Conservation (phyloP, 2,113 vertebrate genomes). For the Campylomormyrus numenius region DNA sequence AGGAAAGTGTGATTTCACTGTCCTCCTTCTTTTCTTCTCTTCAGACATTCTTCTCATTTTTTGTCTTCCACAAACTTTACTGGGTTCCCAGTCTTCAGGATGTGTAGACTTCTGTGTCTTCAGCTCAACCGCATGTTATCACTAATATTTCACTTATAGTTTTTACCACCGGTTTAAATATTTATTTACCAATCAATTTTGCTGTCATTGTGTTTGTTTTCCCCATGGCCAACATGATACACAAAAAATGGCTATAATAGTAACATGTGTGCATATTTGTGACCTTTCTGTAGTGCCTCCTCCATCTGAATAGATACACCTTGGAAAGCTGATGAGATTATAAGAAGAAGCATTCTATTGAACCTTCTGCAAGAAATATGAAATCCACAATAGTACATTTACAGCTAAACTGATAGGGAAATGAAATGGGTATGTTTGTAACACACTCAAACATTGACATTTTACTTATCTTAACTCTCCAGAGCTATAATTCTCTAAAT, state of each 20-base stretch:
- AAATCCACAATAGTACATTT: neutral
- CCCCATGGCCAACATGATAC: neutral
- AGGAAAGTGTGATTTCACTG: neutral
- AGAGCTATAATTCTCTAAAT: neutral
- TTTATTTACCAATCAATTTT: neutral
- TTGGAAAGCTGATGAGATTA: neutral
- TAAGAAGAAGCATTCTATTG: neutral
- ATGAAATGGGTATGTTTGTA: neutral
- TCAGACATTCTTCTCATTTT: neutral
- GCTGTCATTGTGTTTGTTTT: neutral
- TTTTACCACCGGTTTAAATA: neutral
- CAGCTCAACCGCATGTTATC: neutral
- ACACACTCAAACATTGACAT: constrained; percentile 8
- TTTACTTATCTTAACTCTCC: neutral
- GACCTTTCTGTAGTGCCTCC: neutral
- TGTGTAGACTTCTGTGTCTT: neutral
- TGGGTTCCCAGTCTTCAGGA: neutral
- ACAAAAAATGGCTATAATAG: neutral
- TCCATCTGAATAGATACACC: neutral
- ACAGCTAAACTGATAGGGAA: neutral
- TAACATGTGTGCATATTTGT: neutral
- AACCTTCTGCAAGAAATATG: neutral
- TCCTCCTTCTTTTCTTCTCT: neutral
- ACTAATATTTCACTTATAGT: neutral
- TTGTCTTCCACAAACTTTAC: neutral